Conservation (phyloP, 2,797 vertebrate genomes). For the Mus caroli region DNA sequence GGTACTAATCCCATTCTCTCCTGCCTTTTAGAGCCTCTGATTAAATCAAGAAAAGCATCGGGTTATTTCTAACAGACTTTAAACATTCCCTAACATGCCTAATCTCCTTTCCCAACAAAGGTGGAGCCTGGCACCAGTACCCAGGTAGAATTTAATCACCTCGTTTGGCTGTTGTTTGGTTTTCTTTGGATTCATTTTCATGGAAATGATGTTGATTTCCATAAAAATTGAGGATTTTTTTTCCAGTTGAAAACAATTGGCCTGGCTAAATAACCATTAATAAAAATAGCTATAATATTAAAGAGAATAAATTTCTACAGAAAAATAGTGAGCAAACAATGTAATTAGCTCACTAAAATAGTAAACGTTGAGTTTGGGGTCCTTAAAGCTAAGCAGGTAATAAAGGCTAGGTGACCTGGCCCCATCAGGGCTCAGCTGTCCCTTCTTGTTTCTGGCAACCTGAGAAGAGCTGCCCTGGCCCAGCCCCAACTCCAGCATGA, state of each 20-base stretch:
- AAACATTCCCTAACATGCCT: constrained; percentile 27
- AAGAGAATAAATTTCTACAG: constrained; percentile 21
- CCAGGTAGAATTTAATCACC: constrained; percentile 16
- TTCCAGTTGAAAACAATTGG: background rate
- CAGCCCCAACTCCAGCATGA: background rate
- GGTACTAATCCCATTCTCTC: background rate
- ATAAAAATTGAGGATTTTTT: background rate
- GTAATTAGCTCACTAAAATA: constrained; percentile 1
- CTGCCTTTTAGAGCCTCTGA: constrained; percentile 41
- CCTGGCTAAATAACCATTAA: background rate
- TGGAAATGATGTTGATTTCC: constrained; percentile 60
- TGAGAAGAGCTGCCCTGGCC: background rate
- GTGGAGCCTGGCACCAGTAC: background rate
- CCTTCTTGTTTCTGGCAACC: background rate
- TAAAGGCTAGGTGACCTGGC: background rate
- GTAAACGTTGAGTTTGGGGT: background rate
- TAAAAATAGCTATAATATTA: constrained; percentile 22
- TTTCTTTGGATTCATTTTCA: constrained; percentile 56
- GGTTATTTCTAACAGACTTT: constrained; percentile 4
- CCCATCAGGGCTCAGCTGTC: background rate
- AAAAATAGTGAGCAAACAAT: background rate
- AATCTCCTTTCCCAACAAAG: constrained; percentile 31
- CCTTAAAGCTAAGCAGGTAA: background rate
- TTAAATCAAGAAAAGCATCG: constrained; percentile 4
- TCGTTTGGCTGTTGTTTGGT: background rate